A percentile compares a stretch with the other conserved stretches of the same genome.
These are phyloP conservation scores for Ginglymostoma cirratum DNA, from an alignment of 2,113 vertebrate species.

Conservation along the genomic window DNA sequence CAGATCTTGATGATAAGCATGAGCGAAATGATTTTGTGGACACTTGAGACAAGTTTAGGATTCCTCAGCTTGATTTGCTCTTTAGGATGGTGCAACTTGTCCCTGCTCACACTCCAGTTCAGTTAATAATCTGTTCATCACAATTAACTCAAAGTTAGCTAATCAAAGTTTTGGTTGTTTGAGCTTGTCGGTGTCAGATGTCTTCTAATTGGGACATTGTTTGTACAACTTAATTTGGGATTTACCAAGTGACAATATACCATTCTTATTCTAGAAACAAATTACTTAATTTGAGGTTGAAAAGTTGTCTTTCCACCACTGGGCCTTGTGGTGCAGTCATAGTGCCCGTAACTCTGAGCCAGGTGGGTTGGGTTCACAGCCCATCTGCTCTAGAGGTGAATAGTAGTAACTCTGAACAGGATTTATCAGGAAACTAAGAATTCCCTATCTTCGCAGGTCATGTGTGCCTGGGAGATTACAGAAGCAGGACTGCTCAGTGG, in stretches of 20 bases:
- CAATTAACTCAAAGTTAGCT: not conserved
- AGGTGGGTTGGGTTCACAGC: too few species aligned
- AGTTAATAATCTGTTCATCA: not conserved
- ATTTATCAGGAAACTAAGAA: too few species aligned
- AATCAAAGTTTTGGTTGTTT: not conserved
- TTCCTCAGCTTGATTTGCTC: not conserved
- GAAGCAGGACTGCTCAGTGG: not conserved
- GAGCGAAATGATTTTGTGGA: not conserved
- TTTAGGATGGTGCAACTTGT: not conserved
- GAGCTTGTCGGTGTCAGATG: not conserved
- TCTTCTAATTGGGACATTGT: not conserved
- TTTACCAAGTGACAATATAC: not conserved
- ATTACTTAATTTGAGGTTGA: not conserved
- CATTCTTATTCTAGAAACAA: not conserved
- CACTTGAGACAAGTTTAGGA: not conserved
- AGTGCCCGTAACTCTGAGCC: too few species aligned
- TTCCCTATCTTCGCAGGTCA: not conserved
- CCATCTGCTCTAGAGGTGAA: too few species aligned
- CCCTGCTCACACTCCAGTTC: not conserved
- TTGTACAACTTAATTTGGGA: not conserved
- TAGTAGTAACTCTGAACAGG: too few species aligned
- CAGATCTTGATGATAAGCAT: not conserved
- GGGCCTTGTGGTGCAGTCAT: too few species aligned
- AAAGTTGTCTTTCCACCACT: not conserved
- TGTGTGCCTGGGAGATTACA: not conserved